phyloP scores from a whole-genome alignment of 1,140 invertebrate genomes.

The Drosophila leontia region DNA sequence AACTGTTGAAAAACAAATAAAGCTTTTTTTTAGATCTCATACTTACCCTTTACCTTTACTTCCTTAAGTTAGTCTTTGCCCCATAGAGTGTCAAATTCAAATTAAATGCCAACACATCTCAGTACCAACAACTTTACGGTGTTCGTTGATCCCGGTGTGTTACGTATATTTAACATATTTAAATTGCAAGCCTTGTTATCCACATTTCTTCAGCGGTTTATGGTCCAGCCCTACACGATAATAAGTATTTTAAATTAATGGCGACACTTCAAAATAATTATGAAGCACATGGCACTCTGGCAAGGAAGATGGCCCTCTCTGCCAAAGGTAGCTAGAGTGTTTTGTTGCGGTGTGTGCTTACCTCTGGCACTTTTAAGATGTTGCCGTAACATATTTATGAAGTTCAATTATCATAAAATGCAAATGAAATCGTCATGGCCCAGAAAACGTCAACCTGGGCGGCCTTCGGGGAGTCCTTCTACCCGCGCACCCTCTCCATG shows the following conservation, averaged over 20 bases:
- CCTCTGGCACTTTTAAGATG: slow-evolving; percentile 82
- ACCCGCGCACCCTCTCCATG: not conserved
- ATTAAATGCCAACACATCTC: not conserved
- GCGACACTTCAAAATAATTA: slow-evolving; percentile 80
- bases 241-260: slow-evolving; percentile 81
- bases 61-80: not conserved
- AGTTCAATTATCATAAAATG: slow-evolving; percentile 84
- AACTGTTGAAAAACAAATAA: no score
- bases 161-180: slow-evolving; percentile 74
- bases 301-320: not conserved
- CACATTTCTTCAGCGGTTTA: slow-evolving; percentile 67
- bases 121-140: slow-evolving; percentile 7
- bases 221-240: slow-evolving; percentile 52
- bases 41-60: not conserved
- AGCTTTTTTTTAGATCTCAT: not conserved
- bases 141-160: slow-evolving; percentile 3
- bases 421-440: slow-evolving; percentile 83
- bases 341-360: slow-evolving; percentile 57
- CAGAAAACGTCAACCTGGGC: slow-evolving; percentile 77
- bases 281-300: slow-evolving; percentile 68
- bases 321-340: slow-evolving; percentile 12
- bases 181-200: slow-evolving; percentile 66
- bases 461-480: slow-evolving; percentile 18
- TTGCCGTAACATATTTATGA: slow-evolving; percentile 82
- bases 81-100: not conserved